phyloP scores from a whole-genome alignment of 1,140 invertebrate species.

The Triops cancriformis region DNA sequence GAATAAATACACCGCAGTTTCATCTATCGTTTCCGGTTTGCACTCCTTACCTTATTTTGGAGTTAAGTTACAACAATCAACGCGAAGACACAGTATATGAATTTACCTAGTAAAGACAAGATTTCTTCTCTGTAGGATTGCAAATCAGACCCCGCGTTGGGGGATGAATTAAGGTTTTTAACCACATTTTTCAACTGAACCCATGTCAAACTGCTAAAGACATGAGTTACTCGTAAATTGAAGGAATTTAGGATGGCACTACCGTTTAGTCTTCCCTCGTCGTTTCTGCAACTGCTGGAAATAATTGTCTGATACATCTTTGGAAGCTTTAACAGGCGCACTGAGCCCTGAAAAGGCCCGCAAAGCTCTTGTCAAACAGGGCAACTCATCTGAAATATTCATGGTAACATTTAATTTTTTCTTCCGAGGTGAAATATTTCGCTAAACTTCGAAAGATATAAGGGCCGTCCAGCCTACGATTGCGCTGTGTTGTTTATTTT shows the following conservation, averaged over 20 bases:
- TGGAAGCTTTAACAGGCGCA: constrained; percentile 12
- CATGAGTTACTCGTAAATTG: no score
- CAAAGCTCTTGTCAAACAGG: constrained; percentile 26
- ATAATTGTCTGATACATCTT: background rate
- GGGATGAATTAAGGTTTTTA: constrained; percentile 15
- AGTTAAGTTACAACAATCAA: constrained; percentile 29
- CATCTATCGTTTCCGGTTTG: constrained; percentile 49
- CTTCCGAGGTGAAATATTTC: background rate
- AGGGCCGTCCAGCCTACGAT: background rate
- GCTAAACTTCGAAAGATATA: background rate
- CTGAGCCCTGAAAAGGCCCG: constrained; percentile 26
- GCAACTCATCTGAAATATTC: background rate
- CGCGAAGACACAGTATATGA: constrained; percentile 29
- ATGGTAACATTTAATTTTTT: background rate
- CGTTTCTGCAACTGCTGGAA: constrained; percentile 17
- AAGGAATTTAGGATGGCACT: background rate
- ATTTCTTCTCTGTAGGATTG: constrained; percentile 11
- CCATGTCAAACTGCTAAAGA: background rate
- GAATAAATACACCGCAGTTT: constrained; percentile 51
- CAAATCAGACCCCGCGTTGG: background rate
- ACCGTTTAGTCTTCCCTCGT: constrained; percentile 11
- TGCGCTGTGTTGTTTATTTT: background rate
- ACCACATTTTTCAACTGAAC: background rate
- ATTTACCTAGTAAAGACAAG: constrained; percentile 17
- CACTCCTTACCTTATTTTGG: constrained; percentile 41